These are phyloP conservation scores for Lycaena phlaeas DNA, from an alignment of 2,888 invertebrate genomes.

Conservation along the genomic window DNA sequence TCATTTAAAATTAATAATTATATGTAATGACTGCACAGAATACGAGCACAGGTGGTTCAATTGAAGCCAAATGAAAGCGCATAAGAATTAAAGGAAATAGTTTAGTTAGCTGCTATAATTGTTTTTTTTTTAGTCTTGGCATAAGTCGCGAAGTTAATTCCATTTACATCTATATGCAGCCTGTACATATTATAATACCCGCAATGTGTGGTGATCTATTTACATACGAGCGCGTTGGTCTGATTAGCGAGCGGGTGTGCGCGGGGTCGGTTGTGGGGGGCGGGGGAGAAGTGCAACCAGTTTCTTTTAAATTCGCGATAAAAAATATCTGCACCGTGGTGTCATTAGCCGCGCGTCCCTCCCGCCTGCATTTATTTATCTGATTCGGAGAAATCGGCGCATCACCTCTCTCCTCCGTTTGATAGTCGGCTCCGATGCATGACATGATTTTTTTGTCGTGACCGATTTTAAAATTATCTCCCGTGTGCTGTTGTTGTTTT, in stretches of 20 bases:
- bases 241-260: conserved; percentile 33
- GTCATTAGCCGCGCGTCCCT: conserved; percentile 55
- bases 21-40: too few species aligned
- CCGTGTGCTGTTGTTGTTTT: neutral
- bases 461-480: conserved; percentile 13
- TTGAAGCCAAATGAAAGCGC: too few species aligned
- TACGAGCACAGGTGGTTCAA: too few species aligned
- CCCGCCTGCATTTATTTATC: conserved; percentile 64
- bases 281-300: conserved; percentile 38
- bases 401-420: conserved; percentile 31
- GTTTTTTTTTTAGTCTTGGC: too few species aligned
- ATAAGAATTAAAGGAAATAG: too few species aligned
- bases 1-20: too few species aligned
- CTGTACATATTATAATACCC: too few species aligned
- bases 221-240: conserved; percentile 28
- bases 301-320: conserved; percentile 67
- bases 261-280: conserved; percentile 29
- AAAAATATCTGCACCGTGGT: conserved; percentile 63
- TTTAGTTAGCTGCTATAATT: too few species aligned
- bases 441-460: conserved; percentile 15
- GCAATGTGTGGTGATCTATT: conserved; percentile 18
- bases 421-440: conserved; percentile 11
- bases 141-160: too few species aligned
- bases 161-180: too few species aligned
- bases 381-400: conserved; percentile 67